These are phyloP conservation scores for Drosophila recens DNA, from an alignment of 2,888 invertebrate genomes.

Conservation along the genomic window DNA sequence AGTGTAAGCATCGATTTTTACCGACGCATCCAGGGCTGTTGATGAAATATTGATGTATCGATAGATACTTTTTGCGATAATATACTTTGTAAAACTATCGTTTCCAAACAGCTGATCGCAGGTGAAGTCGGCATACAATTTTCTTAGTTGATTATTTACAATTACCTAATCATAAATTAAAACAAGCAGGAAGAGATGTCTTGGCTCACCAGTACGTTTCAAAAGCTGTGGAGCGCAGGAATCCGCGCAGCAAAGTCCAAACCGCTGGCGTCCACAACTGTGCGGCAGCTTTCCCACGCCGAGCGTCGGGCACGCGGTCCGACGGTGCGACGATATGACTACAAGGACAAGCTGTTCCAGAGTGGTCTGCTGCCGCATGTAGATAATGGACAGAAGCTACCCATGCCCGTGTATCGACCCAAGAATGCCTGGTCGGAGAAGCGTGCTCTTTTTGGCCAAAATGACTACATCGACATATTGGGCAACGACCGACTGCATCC, in stretches of 20 bases:
- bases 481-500: slow-evolving; percentile 94
- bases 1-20: too few relatives aligned
- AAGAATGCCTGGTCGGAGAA: slow-evolving; percentile 91
- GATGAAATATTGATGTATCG: too few relatives aligned
- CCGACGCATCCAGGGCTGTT: too few relatives aligned
- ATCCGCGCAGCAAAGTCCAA: slow-evolving; percentile 21
- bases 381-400: slow-evolving; percentile 86
- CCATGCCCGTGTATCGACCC: slow-evolving; percentile 90
- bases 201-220: slow-evolving; percentile 62
- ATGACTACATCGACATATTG: slow-evolving; percentile 98
- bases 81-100: neutral
- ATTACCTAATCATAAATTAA: slow-evolving; percentile 71
- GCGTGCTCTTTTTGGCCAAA: slow-evolving; percentile 95
- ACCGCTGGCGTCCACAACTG: slow-evolving; percentile 80
- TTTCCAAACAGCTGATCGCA: slow-evolving; percentile 38
- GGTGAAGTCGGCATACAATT: slow-evolving; percentile 5
- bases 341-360: slow-evolving; percentile 88
- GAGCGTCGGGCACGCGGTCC: slow-evolving; percentile 86
- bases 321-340: slow-evolving; percentile 89
- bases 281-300: slow-evolving; percentile 87
- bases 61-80: too few relatives aligned
- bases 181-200: slow-evolving; percentile 51
- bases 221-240: slow-evolving; percentile 48
- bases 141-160: slow-evolving; percentile 54
- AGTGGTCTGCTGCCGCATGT: slow-evolving; percentile 90